Conservation (phyloP, 2,888 invertebrate genomes). For the Yponomeuta sedellus region DNA sequence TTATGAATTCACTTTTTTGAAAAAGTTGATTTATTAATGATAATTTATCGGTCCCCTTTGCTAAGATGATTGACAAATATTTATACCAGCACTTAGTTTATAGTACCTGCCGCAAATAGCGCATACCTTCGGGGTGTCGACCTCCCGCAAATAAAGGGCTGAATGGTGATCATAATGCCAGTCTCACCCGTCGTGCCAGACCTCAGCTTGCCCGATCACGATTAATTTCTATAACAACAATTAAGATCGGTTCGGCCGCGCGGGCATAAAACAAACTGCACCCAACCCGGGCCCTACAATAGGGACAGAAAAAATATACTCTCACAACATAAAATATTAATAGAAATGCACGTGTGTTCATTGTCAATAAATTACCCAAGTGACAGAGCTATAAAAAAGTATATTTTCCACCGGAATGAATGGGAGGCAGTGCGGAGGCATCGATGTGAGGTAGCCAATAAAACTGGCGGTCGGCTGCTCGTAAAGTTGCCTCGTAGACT, state of each 20-base stretch:
- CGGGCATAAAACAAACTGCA: constrained; percentile 62
- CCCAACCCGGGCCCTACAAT: constrained; percentile 33
- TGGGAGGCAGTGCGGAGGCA: constrained; percentile 71
- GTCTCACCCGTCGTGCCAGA: constrained; percentile 20
- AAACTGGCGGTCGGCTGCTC: constrained; percentile 68
- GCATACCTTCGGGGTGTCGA: constrained; percentile 16
- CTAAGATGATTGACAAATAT: background rate
- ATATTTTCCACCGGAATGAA: constrained; percentile 71
- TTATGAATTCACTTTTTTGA: background rate
- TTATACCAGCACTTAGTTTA: background rate
- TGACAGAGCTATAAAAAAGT: constrained; percentile 75
- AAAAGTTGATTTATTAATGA: background rate
- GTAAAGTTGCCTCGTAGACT: constrained; percentile 71
- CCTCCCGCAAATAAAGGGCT: constrained; percentile 24
- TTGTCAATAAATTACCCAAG: constrained; percentile 75
- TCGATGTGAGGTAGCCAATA: constrained; percentile 73
- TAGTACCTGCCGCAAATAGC: background rate
- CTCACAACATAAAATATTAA: constrained; percentile 74
- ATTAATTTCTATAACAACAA: constrained; percentile 44
- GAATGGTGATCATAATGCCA: constrained; percentile 12
- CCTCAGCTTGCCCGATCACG: constrained; percentile 37
- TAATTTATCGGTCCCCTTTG: background rate
- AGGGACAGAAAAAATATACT: constrained; percentile 54
- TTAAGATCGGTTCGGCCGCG: constrained; percentile 45
- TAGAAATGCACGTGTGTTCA: constrained; percentile 76